These are phyloP conservation scores for Austrofundulus limnaeus DNA, from an alignment of 2,113 vertebrate genomes.

Conservation along the genomic window DNA sequence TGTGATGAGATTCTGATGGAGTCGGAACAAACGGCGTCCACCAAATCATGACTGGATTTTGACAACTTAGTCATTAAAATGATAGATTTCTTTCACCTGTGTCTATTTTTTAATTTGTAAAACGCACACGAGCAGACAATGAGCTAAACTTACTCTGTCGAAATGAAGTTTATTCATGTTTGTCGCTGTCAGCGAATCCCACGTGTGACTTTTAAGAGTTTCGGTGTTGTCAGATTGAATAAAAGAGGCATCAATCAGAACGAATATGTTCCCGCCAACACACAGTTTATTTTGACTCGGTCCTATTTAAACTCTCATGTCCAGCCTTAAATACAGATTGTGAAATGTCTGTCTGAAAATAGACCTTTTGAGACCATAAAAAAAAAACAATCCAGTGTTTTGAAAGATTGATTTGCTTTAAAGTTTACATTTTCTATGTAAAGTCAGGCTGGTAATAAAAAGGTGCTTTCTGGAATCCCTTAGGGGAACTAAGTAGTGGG, in stretches of 20 bases:
- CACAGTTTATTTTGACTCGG: too few relatives aligned
- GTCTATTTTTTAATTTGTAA: neutral
- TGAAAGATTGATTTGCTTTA: too few relatives aligned
- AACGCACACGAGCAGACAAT: neutral
- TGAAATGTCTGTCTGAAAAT: neutral
- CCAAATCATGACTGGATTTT: slow-evolving; percentile 9
- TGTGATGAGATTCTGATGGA: slow-evolving; percentile 27
- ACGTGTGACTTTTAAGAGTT: neutral
- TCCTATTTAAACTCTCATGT: too few relatives aligned
- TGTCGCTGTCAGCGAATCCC: neutral
- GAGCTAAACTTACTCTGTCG: neutral
- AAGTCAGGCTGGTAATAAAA: too few relatives aligned
- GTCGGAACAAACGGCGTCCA: slow-evolving; percentile 21
- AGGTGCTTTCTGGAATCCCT: too few relatives aligned
- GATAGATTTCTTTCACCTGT: neutral
- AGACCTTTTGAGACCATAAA: neutral
- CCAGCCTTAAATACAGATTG: too few relatives aligned
- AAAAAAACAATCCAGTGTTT: too few relatives aligned
- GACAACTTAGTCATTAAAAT: slow-evolving; percentile 22
- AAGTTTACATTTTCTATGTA: too few relatives aligned
- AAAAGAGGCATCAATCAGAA: too few relatives aligned
- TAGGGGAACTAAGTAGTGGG: too few relatives aligned
- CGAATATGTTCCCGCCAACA: too few relatives aligned
- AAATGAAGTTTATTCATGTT: neutral
- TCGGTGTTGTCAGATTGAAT: neutral